phyloP scores from a whole-genome alignment of 2,797 vertebrate species.

The Squalus acanthias region DNA sequence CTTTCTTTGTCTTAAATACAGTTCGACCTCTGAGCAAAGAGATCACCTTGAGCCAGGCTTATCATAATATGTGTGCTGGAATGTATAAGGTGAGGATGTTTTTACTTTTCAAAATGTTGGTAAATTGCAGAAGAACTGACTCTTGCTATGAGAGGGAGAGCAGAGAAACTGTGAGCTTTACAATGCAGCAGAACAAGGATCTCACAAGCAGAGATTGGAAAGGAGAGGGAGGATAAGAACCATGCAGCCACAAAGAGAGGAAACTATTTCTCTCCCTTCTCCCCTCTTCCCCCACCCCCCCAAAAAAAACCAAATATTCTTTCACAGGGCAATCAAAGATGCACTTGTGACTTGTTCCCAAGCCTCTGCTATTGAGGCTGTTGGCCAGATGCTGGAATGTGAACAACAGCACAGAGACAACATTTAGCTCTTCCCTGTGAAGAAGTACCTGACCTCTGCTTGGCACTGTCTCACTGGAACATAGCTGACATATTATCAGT shows the following conservation, averaged over 20 bases:
- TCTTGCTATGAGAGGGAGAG: background rate
- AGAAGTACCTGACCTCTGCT: background rate
- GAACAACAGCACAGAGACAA: background rate
- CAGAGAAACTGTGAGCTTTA: background rate
- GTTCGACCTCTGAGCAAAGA: slow-evolving; percentile 92
- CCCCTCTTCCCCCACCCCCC: background rate
- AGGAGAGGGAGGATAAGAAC: background rate
- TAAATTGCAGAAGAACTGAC: background rate
- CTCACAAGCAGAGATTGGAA: background rate
- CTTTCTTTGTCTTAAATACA: slow-evolving; percentile 48
- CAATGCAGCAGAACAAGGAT: background rate
- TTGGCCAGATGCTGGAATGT: background rate
- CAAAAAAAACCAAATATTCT: background rate
- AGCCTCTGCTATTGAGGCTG: background rate
- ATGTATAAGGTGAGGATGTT: slow-evolving; percentile 85
- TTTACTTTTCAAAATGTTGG: background rate
- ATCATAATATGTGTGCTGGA: slow-evolving; percentile 98
- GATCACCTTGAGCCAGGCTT: slow-evolving; percentile 96
- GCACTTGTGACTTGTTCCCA: background rate
- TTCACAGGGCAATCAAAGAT: background rate
- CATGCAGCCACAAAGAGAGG: background rate
- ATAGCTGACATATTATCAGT: background rate
- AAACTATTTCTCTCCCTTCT: background rate
- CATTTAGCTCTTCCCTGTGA: background rate
- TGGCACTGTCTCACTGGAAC: background rate